Base-by-base conservation (phyloP, 2,797 vertebrate species). In the Aselliscus stoliczkanus region DNA sequence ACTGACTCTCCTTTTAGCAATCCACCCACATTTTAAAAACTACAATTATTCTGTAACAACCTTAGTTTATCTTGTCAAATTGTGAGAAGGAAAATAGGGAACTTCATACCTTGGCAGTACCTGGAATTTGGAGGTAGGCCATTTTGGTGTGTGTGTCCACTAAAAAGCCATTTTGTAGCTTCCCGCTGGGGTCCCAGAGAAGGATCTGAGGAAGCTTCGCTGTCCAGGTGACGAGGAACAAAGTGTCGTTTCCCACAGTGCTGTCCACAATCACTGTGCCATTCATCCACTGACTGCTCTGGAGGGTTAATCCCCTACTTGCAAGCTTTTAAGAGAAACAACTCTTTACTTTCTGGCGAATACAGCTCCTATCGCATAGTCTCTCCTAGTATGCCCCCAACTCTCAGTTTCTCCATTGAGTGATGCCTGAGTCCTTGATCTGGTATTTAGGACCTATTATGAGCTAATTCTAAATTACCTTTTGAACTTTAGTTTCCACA, bases 241-340 rank as follows among this genome's bases (percentile, higher is more conserved):
- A 97, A 10, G 98, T 99, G 88, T 98, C 96, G 2, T 98, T 99
- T 65, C 98, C 98, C 82, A 99, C 98, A 7, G 98, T 98, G 64
- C 70, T 97, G 89, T 99, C 98, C 88, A 99, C 82, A 7, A 94
- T 79, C 50, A 99, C 97, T 1, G 97, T 98, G 27, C 97, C 98
- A 29, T 98, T 98, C 87, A 98, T 97, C 98, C 98, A 98, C 42
- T 76, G 56, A 7, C 1, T 42, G 1, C 58, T 14, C 42, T 90
- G 6, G 10, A 98, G 67, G 5, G 0, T 39, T 15, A 0, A 4
- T 54, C 98, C 98, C 76, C 67, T 96, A 96, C 98, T 99, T 94
- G 98, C 98, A 93, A 99, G 98, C 99, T 99, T 95, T 97, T 73
- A 47, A 79, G 62, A 87, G 90, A 95, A 95, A 60, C 31, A 90